Base-by-base conservation (phyloP, 2,888 invertebrate genomes). In the Rhimphoctona megacephalus region DNA sequence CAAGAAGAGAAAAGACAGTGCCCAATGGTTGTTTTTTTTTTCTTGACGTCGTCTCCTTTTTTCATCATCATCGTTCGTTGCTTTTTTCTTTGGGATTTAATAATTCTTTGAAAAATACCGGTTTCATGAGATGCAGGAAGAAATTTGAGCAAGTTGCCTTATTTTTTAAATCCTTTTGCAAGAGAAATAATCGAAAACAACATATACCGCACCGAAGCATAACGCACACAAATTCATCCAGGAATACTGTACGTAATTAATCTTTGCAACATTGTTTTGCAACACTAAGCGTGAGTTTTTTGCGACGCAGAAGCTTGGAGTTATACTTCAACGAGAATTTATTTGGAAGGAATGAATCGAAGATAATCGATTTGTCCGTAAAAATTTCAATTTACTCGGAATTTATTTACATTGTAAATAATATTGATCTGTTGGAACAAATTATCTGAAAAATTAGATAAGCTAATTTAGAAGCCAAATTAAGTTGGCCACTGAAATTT, bases 1-100 rank as follows among this genome's bases (percentile, higher is more conserved):
- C 74, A 95, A 95, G 87, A 92, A 91, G 89, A 87, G 80, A 81
- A 85, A 83, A 77, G 46, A 84, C 57, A 77, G 76, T 82, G 78
- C 83, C 73, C 78, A 82, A 70, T 36, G n/a, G 30, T 76, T 64
- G 66, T 72, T 30, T 69, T 33, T 85, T 72, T 64, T 74, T 72
- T 54, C 30, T 70, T 54, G 11, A n/a, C 36, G 22, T n/a, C 11
- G 11, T 22, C 67, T 30, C 61, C 8, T 46, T 25, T 36, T n/a
- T 57, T 30, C 61, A 83, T 81, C 78, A 61, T 73, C 54, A 64
- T 54, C 70, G 33, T 81, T 84, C 57, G 66, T 57, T 52, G 7
- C 14, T 69, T 79, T 8, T 33, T 66, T 52, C 25, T 39, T 36
- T 57, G 36, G 22, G 19, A 46, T 49, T 77, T 30, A 33, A 22